Evolutionary conservation across 2,113 vertebrate species (phyloP).

Genomic region (Phrynocephalus versicolor): DNA sequence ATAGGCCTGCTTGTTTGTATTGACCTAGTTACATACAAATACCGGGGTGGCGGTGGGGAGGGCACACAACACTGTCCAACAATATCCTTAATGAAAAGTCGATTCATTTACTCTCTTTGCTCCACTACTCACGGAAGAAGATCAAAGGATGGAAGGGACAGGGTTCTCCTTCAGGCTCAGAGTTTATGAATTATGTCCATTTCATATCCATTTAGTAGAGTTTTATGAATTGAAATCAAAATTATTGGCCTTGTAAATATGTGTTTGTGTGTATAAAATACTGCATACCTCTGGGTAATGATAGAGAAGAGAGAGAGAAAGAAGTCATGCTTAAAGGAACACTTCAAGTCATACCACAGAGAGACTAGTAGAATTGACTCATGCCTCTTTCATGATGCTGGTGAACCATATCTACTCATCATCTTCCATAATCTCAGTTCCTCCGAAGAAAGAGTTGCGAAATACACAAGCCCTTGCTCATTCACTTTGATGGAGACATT

Average conservation of each 20-base stretch:
- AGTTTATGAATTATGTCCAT: conserved; percentile 23
- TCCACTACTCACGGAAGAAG: conserved; percentile 33
- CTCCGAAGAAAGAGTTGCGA: not conserved
- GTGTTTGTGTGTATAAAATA: not conserved
- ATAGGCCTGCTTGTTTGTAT: conserved; percentile 33
- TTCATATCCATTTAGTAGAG: conserved; percentile 34
- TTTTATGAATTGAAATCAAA: conserved; percentile 41
- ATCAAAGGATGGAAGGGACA: conserved; percentile 52
- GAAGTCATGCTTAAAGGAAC: not conserved
- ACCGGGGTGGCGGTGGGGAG: not conserved
- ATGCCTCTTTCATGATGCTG: not conserved
- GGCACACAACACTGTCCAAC: conserved; percentile 4
- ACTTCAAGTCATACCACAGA: not conserved
- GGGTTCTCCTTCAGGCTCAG: conserved; percentile 39
- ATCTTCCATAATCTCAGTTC: not conserved
- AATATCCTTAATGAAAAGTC: conserved; percentile 37
- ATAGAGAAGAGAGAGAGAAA: not conserved
- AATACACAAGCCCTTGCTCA: not conserved
- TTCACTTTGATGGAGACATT: not conserved
- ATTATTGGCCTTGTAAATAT: not conserved
- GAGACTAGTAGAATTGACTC: not conserved
- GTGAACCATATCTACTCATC: not conserved
- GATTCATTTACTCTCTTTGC: conserved; percentile 32
- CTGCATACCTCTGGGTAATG: not conserved
- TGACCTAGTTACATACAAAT: conserved; percentile 43